These are phyloP conservation scores for Acholoe squamosa DNA, from an alignment of 2,888 invertebrate genomes.

Conservation along the genomic window DNA sequence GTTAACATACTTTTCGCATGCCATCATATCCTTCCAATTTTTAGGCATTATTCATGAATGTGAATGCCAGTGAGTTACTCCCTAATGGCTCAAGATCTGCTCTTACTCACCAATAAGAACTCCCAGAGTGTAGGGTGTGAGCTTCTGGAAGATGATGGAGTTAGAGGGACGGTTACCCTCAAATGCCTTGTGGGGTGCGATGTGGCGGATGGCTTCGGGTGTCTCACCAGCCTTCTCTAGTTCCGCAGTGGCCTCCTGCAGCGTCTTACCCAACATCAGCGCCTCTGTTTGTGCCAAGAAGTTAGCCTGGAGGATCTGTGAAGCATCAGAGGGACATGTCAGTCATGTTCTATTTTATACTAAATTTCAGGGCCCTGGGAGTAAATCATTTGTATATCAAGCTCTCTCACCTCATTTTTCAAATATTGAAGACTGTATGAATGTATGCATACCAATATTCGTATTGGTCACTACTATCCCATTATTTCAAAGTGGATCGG, in stretches of 20 bases:
- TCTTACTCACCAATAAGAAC: conserved; percentile 92
- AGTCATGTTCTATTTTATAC: no score
- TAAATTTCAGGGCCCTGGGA: no score
- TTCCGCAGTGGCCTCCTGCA: conserved; percentile 90
- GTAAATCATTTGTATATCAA: no score
- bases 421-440: no score
- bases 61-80: no score
- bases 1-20: background rate
- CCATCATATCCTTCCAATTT: background rate
- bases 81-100: no score
- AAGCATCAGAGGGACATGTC: conserved; percentile 50
- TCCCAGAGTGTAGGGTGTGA: conserved; percentile 96
- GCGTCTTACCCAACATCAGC: conserved; percentile 92
- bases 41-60: no score
- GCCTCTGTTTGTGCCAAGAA: conserved; percentile 99
- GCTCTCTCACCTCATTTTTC: no score
- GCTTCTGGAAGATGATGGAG: conserved; percentile 94
- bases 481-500: no score
- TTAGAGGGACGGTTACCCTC: conserved; percentile 98
- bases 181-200: conserved; percentile 98
- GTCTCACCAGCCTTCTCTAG: conserved; percentile 91
- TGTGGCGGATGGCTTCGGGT: conserved; percentile 88
- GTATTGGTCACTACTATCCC: no score
- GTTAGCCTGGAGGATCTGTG: conserved; percentile 94
- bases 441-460: no score